phyloP scores from a whole-genome alignment of 2,797 vertebrate species.

The Sarcoramphus papa region DNA sequence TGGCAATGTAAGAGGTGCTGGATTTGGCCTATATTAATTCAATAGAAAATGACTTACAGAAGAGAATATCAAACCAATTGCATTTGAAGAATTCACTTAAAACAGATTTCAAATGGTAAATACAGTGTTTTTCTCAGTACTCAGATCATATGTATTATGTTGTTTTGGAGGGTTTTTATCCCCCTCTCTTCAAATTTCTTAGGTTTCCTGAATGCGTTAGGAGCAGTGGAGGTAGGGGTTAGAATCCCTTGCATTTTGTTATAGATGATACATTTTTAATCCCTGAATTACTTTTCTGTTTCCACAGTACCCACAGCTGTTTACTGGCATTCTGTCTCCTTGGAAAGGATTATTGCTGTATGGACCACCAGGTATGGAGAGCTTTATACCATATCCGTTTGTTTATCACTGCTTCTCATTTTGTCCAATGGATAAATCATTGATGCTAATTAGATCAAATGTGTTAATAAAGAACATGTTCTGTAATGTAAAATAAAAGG shows the following conservation, averaged over 20 bases:
- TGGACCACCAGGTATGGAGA: slow-evolving; percentile 85
- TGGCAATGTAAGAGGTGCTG: not conserved
- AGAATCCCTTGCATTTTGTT: not conserved
- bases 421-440: not conserved
- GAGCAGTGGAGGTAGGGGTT: not conserved
- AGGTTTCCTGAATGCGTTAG: not conserved
- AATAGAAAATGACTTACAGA: not conserved
- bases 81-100: not conserved
- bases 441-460: not conserved
- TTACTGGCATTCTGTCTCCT: slow-evolving; percentile 91
- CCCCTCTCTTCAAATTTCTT: not conserved
- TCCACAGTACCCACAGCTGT: slow-evolving; percentile 89
- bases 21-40: not conserved
- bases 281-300: not conserved
- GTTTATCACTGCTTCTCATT: not conserved
- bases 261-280: not conserved
- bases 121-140: not conserved
- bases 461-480: not conserved
- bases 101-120: not conserved
- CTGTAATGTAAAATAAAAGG: not conserved
- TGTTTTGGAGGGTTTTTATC: not conserved
- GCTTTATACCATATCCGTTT: not conserved
- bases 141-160: not conserved
- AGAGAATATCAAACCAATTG: not conserved
- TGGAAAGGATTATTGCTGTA: slow-evolving; percentile 95